These are phyloP conservation scores for Polia nebulosa DNA, from an alignment of 2,888 invertebrate genomes.

Conservation along the genomic window DNA sequence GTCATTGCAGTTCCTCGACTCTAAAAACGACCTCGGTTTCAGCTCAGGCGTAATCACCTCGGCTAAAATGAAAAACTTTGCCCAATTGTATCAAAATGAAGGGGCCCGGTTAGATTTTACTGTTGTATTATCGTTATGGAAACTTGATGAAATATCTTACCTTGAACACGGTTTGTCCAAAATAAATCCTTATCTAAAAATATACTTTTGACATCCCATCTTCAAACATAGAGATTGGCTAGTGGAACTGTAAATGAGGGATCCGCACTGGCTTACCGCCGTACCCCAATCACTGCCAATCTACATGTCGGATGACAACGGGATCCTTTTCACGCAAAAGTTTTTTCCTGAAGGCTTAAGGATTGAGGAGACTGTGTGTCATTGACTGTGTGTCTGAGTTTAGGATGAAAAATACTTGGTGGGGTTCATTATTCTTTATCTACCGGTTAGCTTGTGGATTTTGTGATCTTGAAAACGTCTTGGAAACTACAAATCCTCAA, in stretches of 20 bases:
- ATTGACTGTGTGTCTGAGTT: too few relatives aligned
- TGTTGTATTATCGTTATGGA: too few relatives aligned
- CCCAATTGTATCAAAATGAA: too few relatives aligned
- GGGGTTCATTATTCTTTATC: neutral
- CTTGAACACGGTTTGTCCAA: neutral
- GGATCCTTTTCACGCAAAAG: conserved; percentile 33
- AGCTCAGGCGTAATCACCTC: too few relatives aligned
- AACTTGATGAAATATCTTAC: too few relatives aligned
- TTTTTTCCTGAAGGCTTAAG: conserved; percentile 29
- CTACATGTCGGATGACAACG: conserved; percentile 41
- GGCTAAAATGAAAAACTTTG: too few relatives aligned
- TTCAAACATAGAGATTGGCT: conserved; percentile 37
- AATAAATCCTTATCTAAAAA: conserved; percentile 15
- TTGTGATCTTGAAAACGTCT: too few relatives aligned
- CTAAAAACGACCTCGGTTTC: too few relatives aligned
- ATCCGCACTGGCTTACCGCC: conserved; percentile 38
- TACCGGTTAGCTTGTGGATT: neutral
- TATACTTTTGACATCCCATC: neutral
- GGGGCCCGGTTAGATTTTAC: too few relatives aligned
- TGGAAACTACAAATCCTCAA: too few relatives aligned
- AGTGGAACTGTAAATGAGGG: conserved; percentile 46
- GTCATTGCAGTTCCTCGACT: too few relatives aligned
- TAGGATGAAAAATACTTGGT: neutral
- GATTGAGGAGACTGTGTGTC: neutral
- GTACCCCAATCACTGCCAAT: conserved; percentile 49